A percentile compares a stretch with the other conserved stretches of the same genome.
Conservation (phyloP, 2,113 vertebrate species). For the Tachysurus fulvidraco region DNA sequence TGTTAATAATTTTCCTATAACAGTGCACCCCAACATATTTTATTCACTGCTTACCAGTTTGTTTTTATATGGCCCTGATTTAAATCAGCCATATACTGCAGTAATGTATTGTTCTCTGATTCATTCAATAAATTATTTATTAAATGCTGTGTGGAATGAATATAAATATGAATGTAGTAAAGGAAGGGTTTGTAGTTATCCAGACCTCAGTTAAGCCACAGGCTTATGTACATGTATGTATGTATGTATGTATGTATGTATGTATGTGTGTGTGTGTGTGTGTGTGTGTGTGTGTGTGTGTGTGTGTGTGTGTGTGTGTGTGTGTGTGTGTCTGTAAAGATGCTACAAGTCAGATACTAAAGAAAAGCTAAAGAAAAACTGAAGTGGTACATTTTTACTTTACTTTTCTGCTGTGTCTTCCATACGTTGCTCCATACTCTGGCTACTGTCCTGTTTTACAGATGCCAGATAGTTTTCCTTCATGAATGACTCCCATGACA, state of each 20-base stretch:
- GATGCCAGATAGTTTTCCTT: conserved; percentile 87
- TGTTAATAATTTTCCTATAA: background rate
- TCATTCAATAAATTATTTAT: background rate
- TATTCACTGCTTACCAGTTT: background rate
- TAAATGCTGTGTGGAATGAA: background rate
- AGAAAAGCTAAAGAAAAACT: no score
- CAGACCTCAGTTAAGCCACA: background rate
- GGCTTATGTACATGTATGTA: background rate
- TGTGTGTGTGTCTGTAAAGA: background rate
- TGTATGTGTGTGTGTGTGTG: no score
- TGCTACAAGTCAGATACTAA: background rate
- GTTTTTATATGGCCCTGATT: background rate
- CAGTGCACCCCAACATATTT: background rate
- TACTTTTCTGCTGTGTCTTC: conserved; percentile 84
- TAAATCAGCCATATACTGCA: background rate
- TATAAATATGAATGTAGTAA: background rate
- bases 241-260: background rate
- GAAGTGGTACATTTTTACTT: background rate
- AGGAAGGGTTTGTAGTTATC: background rate
- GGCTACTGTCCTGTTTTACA: conserved; percentile 70
- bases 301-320: no score
- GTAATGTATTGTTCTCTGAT: background rate
- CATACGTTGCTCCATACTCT: conserved; percentile 79
- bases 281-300: no score
- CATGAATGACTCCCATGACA: conserved; percentile 89